Base-by-base conservation (phyloP, 2,113 vertebrate genomes). In the Hucho hucho region DNA sequence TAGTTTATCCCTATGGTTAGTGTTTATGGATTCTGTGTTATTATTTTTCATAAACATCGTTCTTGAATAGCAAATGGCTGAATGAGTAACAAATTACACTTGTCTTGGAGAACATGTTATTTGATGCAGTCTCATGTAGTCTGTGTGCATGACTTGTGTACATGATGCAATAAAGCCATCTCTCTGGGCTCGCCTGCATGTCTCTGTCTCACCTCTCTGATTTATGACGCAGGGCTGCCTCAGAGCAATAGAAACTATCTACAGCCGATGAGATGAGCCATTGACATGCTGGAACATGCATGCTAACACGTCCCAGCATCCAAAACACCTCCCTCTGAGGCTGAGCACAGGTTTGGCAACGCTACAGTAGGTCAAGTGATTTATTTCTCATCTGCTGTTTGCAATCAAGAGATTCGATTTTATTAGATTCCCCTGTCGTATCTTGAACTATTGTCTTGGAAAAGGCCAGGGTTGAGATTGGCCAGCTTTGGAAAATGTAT, bases 171-270 rank as follows among this genome's bases (percentile, higher is more conserved):
- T 18, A 56, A 56, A 56, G 53, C 13, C 53, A 56, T 56, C 4
- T 56, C 53, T 4, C 53, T 56, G 18, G 9, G 37, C 9, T 43
- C 37, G 37, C 37, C 37, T 20, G 1, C 18, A 5, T 14, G 53
- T 56, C 53, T 56, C 53, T 18, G 53, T 56, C 16, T 20, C 20
- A 56, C 14, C 53, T 56, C 53, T 56, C 53, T 56, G 53, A 56
- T 56, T 56, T 56, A 56, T 1, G 53, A 56, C 14, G 13, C 16
- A 56, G 77, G 70, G 37, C 70, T 56, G n/a, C 18, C 28, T 7
- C 16, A 79, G 64, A 78, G 75, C 73, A 16, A 66, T 32, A 11
- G 11, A 32, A 20, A 78, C 75, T 74, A 81, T 78, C 53, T 56
- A 22, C 29, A 28, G 78, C 66, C 22, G 32, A 79, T 77, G 65